Evolutionary conservation across 2,888 invertebrate genomes (phyloP), one percentile per base, ranked within the genome.

Genomic region (Meiosimyza decipiens): DNA sequence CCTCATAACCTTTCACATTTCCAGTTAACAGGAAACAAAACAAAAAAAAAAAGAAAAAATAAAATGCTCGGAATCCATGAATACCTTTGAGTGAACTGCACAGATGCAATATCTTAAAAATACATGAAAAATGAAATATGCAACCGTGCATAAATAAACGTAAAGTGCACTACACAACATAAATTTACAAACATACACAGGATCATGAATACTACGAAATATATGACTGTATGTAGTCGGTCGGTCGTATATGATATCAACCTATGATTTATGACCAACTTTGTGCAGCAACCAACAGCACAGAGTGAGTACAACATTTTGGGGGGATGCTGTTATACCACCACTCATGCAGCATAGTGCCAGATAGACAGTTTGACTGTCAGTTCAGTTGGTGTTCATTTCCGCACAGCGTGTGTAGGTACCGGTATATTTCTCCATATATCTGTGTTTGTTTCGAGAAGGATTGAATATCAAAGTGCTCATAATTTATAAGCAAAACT

Each of bases 71-170:
- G 16, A 15, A 62, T 49, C 63, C 13, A 49, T 22, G 5, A 63
- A 13, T 49, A 67, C 68, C 49, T 57, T 50, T 40, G n/a, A 50
- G 52, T 49, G 49, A 64, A 52, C 40, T 54, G 51, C 47, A 49
- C 63, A 54, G 55, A 71, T 71, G 52, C 63, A 69, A 69, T 60
- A 64, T 40, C 40, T 28, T 71, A 22, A 40, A 57, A 33, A 40
- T 51, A 49, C 51, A 71, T 65, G 50, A 54, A 49, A 51, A 62
- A 51, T 66, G 65, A 52, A 69, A 57, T 52, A 59, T 52, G 51
- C 73, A 73, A 57, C 59, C 65, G 83, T 80, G 84, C 84, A 84
- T 84, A 84, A 84, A 84, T 85, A 78, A 80, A 63, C 71, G 47
- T 65, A 65, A 57, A 71, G 65, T 51, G 65, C 51, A 59, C 55